These are phyloP conservation scores for Bos indicus DNA, from an alignment of 2,113 vertebrate species.

Conservation along the genomic window DNA sequence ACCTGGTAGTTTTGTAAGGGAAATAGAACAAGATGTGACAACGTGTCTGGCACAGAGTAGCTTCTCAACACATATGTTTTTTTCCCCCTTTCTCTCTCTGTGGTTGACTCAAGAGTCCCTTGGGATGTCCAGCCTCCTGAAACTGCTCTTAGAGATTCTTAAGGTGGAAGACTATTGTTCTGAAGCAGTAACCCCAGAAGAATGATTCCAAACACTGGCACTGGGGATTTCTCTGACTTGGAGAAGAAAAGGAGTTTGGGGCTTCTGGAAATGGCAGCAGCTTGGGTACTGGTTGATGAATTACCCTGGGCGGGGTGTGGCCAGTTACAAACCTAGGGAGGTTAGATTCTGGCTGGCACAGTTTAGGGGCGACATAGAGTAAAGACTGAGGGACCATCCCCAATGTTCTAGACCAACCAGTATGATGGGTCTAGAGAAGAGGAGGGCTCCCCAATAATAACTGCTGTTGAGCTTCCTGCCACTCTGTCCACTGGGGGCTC, in stretches of 20 bases:
- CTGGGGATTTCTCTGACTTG: neutral
- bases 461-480: neutral
- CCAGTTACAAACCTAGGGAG: neutral
- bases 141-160: neutral
- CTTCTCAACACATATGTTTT: fast-evolving
- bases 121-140: neutral
- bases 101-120: neutral
- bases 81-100: neutral
- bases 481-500: neutral
- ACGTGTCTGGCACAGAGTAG: too few species aligned
- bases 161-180: neutral
- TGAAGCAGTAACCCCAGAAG: neutral
- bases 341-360: neutral
- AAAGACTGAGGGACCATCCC: neutral
- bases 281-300: neutral
- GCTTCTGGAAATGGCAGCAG: neutral
- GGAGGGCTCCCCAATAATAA: fast-evolving
- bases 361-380: neutral
- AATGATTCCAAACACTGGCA: neutral
- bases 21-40: neutral
- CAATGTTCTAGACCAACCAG: neutral
- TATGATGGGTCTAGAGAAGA: neutral
- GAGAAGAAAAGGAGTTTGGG: neutral
- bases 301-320: neutral
- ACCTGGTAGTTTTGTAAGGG: neutral